phyloP scores from a whole-genome alignment of 2,113 vertebrate genomes.

The Rhynchomys soricoides region DNA sequence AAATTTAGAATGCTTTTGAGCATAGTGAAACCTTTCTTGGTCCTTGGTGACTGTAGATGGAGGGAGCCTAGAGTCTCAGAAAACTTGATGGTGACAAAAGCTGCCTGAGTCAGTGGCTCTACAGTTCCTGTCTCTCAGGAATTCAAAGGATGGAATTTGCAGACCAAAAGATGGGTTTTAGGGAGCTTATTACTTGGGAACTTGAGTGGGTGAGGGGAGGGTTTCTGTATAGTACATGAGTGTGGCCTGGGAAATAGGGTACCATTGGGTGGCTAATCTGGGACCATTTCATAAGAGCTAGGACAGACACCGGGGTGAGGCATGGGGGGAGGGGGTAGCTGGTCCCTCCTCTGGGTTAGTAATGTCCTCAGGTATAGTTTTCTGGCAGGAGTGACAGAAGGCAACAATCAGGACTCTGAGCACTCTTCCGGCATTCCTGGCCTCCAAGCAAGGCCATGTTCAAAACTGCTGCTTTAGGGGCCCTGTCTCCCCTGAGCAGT shows the following conservation, averaged over 20 bases:
- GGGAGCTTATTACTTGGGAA: not conserved
- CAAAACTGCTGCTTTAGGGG: not conserved
- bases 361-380: not conserved
- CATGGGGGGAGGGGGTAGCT: not conserved
- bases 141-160: not conserved
- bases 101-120: not conserved
- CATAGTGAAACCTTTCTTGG: not conserved
- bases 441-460: not conserved
- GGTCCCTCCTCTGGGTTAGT: not conserved
- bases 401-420: not conserved
- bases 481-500: not conserved
- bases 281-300: not conserved
- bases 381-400: not conserved
- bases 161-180: not conserved
- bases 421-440: not conserved
- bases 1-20: not conserved
- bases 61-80: not conserved
- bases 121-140: not conserved
- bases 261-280: not conserved
- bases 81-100: not conserved
- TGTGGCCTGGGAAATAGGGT: not conserved
- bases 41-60: not conserved
- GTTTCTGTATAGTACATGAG: not conserved
- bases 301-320: not conserved
- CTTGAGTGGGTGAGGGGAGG: not conserved